A percentile compares a stretch with the other conserved stretches of the same genome.
Evolutionary conservation across 2,797 vertebrate species (phyloP).

Genomic region (Limnodromus scolopaceus): DNA sequence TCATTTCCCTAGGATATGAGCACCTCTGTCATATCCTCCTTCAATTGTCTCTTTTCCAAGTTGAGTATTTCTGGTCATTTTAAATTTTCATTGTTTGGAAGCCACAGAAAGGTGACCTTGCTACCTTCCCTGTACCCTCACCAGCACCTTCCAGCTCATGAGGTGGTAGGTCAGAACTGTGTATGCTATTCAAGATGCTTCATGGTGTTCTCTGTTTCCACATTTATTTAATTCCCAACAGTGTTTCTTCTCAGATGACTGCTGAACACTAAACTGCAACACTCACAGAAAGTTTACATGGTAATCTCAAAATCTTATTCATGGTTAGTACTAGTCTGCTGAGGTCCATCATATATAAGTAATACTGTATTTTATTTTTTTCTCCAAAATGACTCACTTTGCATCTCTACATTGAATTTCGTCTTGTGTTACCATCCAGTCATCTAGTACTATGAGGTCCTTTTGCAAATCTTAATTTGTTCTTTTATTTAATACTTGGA

Average conservation of each 20-base stretch:
- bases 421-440: neutral
- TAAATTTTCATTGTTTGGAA: neutral
- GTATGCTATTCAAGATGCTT: neutral
- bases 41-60: neutral
- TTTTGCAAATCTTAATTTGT: neutral
- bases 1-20: too few species aligned
- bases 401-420: neutral
- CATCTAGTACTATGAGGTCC: neutral
- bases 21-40: neutral
- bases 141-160: neutral
- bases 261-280: neutral
- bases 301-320: neutral
- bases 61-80: neutral
- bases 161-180: neutral
- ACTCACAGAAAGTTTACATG: neutral
- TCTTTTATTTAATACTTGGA: neutral
- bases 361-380: neutral
- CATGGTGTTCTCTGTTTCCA: neutral
- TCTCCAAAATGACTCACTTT: neutral
- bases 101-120: neutral
- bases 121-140: neutral
- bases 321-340: neutral
- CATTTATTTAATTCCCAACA: neutral
- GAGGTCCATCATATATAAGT: neutral
- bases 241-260: neutral